phyloP scores from a whole-genome alignment of 2,113 vertebrate species.

The Neodontobutis hainanensis region DNA sequence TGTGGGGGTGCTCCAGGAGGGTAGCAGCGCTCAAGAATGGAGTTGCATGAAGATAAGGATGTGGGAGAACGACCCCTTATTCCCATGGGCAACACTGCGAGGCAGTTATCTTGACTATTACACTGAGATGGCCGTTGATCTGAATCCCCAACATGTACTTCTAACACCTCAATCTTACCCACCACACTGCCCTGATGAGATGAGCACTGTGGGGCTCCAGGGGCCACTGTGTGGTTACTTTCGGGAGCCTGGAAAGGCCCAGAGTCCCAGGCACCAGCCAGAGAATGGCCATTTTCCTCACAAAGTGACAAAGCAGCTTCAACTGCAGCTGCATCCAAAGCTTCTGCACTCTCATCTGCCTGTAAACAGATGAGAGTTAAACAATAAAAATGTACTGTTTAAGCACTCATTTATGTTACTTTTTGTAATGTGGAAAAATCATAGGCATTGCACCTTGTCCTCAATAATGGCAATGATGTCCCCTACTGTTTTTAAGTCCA shows the following conservation, averaged over 20 bases:
- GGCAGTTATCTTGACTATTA: constrained; percentile 48
- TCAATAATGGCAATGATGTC: constrained; percentile 98
- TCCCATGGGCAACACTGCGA: constrained; percentile 43
- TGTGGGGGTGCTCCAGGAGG: constrained; percentile 37
- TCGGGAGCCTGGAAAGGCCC: constrained; percentile 68
- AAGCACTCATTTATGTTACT: background rate
- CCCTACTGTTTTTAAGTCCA: constrained; percentile 93
- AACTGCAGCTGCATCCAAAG: constrained; percentile 91
- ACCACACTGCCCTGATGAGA: constrained; percentile 47
- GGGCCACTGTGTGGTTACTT: constrained; percentile 31
- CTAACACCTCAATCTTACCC: constrained; percentile 44
- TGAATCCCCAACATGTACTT: constrained; percentile 15
- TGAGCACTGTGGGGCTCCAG: constrained; percentile 28
- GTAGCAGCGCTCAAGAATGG: constrained; percentile 39
- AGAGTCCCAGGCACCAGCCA: constrained; percentile 86
- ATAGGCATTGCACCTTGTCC: constrained; percentile 76
- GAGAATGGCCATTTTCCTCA: constrained; percentile 88
- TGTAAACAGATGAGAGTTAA: too few species aligned
- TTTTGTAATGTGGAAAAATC: background rate
- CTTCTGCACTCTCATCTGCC: constrained; percentile 90
- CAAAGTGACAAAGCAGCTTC: constrained; percentile 93
- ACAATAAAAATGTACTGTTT: background rate
- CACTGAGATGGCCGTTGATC: constrained; percentile 50
- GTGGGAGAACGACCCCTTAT: constrained; percentile 32
- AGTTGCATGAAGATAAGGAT: constrained; percentile 46